Evolutionary conservation across 1,140 invertebrate species (phyloP).

Genomic region (Papilio polyxenes): DNA sequence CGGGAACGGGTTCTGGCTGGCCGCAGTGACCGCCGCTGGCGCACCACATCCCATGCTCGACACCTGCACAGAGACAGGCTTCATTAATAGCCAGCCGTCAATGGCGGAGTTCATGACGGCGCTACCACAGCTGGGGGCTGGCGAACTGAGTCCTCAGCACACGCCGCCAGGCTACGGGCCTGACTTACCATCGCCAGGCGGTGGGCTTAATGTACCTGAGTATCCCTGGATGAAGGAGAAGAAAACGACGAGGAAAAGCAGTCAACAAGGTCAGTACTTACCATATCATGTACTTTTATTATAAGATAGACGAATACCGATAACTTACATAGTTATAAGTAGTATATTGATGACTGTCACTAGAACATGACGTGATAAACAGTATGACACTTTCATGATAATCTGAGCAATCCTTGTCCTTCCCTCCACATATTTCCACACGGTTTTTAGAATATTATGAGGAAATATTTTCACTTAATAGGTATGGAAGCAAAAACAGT

Average conservation of each 20-base stretch:
- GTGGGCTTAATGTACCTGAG: slow-evolving; percentile 91
- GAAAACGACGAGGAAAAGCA: slow-evolving; percentile 94
- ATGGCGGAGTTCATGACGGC: slow-evolving; percentile 96
- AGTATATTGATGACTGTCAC: not conserved
- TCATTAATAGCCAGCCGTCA: slow-evolving; percentile 95
- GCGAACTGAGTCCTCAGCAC: slow-evolving; percentile 81
- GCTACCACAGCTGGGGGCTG: slow-evolving; percentile 86
- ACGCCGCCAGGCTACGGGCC: slow-evolving; percentile 81
- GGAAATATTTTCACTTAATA: slow-evolving; percentile 21
- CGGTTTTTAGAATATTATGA: not conserved
- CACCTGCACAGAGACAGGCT: slow-evolving; percentile 88
- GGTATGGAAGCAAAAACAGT: slow-evolving; percentile 37
- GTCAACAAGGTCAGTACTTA: slow-evolving; percentile 90
- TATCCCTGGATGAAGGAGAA: slow-evolving; percentile 99
- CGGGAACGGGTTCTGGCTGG: slow-evolving; percentile 78
- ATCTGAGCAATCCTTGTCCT: not conserved
- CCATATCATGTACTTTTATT: not conserved
- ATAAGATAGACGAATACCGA: not conserved
- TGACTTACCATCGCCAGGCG: slow-evolving; percentile 83
- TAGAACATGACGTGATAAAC: not conserved
- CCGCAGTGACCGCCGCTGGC: slow-evolving; percentile 75
- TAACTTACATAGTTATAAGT: no score
- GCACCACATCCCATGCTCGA: slow-evolving; percentile 77
- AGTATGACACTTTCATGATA: not conserved
- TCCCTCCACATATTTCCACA: not conserved